phyloP scores from a whole-genome alignment of 2,888 invertebrate species.

The Macrophya alboannulata region DNA sequence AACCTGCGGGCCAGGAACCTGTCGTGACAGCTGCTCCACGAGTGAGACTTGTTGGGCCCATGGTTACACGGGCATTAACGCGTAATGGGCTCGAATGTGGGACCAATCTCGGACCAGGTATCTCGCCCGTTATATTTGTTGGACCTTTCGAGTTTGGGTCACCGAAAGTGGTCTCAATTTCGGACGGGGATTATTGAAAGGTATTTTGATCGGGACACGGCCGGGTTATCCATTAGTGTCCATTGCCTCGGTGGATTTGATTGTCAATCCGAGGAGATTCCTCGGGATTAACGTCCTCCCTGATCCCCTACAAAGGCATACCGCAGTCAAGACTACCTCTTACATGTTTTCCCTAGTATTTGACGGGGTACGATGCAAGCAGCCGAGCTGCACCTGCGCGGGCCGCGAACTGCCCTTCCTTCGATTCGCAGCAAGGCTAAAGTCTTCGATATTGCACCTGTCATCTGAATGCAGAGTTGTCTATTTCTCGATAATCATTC shows the following conservation, averaged over 20 bases:
- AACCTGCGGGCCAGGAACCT: conserved; percentile 61
- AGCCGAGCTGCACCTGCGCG: neutral
- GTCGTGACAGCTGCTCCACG: conserved; percentile 65
- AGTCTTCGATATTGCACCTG: conserved; percentile 22
- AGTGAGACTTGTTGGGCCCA: conserved; percentile 62
- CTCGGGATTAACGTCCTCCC: conserved; percentile 30
- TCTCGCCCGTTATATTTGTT: conserved; percentile 31
- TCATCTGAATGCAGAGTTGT: neutral
- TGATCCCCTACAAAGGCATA: neutral
- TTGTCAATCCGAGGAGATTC: conserved; percentile 38
- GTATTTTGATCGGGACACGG: conserved; percentile 54
- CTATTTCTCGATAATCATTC: conserved; percentile 2
- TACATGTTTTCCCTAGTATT: neutral
- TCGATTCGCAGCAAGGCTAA: neutral
- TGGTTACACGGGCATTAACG: conserved; percentile 67
- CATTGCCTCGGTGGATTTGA: conserved; percentile 26
- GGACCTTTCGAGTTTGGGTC: conserved; percentile 12
- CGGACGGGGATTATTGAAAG: conserved; percentile 49
- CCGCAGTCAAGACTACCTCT: conserved; percentile 18
- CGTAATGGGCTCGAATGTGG: conserved; percentile 60
- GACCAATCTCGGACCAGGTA: conserved; percentile 44
- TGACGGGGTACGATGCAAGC: neutral
- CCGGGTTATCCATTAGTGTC: conserved; percentile 19
- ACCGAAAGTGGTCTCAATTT: conserved; percentile 39
- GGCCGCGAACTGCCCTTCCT: conserved; percentile 10